Evolutionary conservation across 2,113 vertebrate genomes (phyloP).

Genomic region (Macrotis lagotis): DNA sequence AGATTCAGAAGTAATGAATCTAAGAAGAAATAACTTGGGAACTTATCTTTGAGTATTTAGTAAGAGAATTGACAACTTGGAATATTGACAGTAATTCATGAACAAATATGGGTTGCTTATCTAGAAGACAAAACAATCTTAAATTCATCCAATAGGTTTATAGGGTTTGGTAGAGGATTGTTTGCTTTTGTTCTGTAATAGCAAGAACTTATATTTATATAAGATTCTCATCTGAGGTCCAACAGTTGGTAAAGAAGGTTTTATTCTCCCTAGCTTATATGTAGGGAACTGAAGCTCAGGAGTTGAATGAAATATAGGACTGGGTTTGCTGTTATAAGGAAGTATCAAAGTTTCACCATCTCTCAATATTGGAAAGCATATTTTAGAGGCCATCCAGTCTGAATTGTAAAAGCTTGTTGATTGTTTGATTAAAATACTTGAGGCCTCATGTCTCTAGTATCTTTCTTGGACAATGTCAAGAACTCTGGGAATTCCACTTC

Average conservation of each 20-base stretch:
- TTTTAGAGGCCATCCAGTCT: not conserved
- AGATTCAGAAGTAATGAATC: not conserved
- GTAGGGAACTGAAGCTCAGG: not conserved
- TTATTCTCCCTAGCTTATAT: not conserved
- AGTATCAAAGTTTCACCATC: not conserved
- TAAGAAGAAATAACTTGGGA: not conserved
- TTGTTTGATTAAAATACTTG: not conserved
- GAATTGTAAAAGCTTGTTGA: not conserved
- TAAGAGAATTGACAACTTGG: not conserved
- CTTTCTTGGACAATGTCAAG: not conserved
- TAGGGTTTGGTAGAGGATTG: not conserved
- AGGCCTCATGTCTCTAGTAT: not conserved
- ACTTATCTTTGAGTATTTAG: not conserved
- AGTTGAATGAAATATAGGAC: not conserved
- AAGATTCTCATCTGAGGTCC: not conserved
- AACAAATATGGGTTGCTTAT: not conserved
- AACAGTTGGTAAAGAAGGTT: not conserved
- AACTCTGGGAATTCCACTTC: not conserved
- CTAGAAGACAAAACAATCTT: not conserved
- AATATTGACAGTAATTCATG: not conserved
- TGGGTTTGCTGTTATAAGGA: not conserved
- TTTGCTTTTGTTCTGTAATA: not conserved
- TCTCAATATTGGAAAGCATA: not conserved
- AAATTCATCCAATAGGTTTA: not conserved
- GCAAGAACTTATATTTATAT: not conserved